Base-by-base conservation (phyloP, 2,113 vertebrate species). In the Actenoides lindsayi region DNA sequence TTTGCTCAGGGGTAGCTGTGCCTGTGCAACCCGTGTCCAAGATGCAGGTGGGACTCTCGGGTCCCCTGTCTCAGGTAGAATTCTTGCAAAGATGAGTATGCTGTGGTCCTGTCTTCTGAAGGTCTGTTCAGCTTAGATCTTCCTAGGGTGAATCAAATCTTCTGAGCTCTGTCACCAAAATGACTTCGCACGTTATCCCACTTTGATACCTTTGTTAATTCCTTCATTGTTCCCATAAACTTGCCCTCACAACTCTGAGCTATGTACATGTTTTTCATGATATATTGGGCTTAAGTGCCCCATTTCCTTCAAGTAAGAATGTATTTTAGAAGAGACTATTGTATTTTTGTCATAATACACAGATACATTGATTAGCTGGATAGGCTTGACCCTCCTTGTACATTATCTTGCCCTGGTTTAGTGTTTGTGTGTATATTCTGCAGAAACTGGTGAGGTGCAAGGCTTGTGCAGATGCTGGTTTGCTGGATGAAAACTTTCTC, bases 381-480 rank as follows among this genome's bases (percentile, higher is more conserved):
- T 57, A 74, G 54, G 4, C 35, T 78, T 84, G 35, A 28, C 54
- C 19, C 60, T 57, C 21, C 37, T 69, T 39, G 59, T 44, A 8
- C 11, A 21, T 35, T 57, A 12, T 63, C 53, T 77, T 64, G 74
- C 84, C 85, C 53, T 89, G 65, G 68, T 9, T 84, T 27, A 95
- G 27, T 70, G 50, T 59, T 83, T 95, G 37, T 89, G 5, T 80
- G 16, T 23, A 3, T 93, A 10, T 82, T 81, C 63, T 95, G 85
- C 98, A 99, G 99, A 99, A 99, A 98, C 98, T 99, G 96, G 99
- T 99, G 97, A 99, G 99, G 93, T 99, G 99, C 97, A 99, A 99
- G 97, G 99, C 99, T 83, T 99, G 99, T 95, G 99, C 99, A 74
- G 99, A 99, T 56, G 99, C 99, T 37, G 99, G 99, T 65, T 98